Conservation (phyloP, 1,140 invertebrate species). For the Drosophila ambigua region DNA sequence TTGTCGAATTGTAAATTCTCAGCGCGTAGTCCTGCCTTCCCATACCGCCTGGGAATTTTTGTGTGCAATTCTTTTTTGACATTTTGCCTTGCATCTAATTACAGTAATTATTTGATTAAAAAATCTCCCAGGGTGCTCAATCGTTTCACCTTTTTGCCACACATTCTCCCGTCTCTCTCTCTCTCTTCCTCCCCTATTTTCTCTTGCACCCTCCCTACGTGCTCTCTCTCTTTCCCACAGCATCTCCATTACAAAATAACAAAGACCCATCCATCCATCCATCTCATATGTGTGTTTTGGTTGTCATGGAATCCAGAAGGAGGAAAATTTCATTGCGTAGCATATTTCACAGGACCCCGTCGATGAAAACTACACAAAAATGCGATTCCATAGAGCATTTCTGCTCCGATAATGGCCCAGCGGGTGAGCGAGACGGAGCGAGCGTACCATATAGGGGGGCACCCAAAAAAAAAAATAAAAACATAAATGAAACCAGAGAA, state of each 20-base stretch:
- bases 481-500: conserved; percentile 1
- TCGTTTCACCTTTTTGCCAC: conserved; percentile 46
- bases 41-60: conserved; percentile 54
- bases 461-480: conserved; percentile 32
- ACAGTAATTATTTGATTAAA: conserved; percentile 80
- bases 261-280: conserved; percentile 14
- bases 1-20: conserved; percentile 24
- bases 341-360: conserved; percentile 54
- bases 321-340: conserved; percentile 43
- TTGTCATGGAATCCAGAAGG: conserved; percentile 37
- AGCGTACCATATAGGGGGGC: conserved; percentile 21
- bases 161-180: conserved; percentile 16
- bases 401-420: conserved; percentile 60
- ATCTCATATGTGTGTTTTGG: conserved; percentile 26
- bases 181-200: conserved; percentile 10
- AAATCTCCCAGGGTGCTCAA: conserved; percentile 75
- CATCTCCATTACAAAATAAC: conserved; percentile 55
- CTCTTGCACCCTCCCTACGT: neutral
- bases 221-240: neutral
- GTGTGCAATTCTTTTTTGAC: conserved; percentile 23
- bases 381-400: conserved; percentile 48
- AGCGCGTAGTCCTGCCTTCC: neutral
- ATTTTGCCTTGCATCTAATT: conserved; percentile 65
- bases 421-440: conserved; percentile 35
- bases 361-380: conserved; percentile 39